Evolutionary conservation across 1,140 invertebrate genomes (phyloP).

Genomic region (Drosophila lacteicornis): DNA sequence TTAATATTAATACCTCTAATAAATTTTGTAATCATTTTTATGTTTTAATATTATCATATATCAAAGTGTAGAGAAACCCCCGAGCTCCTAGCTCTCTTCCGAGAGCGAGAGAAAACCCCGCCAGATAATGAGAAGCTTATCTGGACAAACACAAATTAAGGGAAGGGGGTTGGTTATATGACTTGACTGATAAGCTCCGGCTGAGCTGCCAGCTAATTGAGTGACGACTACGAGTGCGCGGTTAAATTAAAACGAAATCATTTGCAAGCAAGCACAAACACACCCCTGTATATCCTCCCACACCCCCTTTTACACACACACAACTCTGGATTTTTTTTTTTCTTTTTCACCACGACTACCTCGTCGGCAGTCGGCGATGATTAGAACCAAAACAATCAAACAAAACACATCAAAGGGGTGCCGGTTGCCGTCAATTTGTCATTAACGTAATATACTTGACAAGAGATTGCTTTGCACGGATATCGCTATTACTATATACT

Average conservation of each 20-base stretch:
- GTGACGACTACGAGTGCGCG: conserved; percentile 58
- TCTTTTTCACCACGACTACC: conserved; percentile 55
- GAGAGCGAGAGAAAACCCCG: conserved; percentile 20
- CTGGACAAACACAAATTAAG: conserved; percentile 21
- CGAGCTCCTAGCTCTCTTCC: neutral
- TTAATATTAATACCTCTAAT: too few relatives aligned
- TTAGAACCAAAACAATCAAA: conserved; percentile 84
- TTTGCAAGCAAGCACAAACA: conserved; percentile 62
- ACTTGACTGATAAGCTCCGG: conserved; percentile 72
- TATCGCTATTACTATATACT: conserved; percentile 50
- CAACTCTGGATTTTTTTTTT: neutral
- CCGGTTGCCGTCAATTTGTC: conserved; percentile 76
- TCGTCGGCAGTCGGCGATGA: conserved; percentile 77
- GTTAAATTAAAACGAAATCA: conserved; percentile 81
- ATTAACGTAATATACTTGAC: conserved; percentile 83
- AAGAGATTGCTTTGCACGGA: conserved; percentile 83
- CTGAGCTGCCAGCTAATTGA: conserved; percentile 69
- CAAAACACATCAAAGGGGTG: conserved; percentile 74
- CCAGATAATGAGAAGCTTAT: conserved; percentile 67
- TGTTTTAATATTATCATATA: too few relatives aligned
- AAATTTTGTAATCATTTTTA: too few relatives aligned
- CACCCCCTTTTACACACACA: conserved; percentile 13
- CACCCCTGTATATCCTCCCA: conserved; percentile 38
- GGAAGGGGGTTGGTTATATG: conserved; percentile 62
- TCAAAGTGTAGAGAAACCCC: conserved; percentile 2